Base-by-base conservation (phyloP, 2,888 invertebrate genomes). In the Gandaritis pyraliata region DNA sequence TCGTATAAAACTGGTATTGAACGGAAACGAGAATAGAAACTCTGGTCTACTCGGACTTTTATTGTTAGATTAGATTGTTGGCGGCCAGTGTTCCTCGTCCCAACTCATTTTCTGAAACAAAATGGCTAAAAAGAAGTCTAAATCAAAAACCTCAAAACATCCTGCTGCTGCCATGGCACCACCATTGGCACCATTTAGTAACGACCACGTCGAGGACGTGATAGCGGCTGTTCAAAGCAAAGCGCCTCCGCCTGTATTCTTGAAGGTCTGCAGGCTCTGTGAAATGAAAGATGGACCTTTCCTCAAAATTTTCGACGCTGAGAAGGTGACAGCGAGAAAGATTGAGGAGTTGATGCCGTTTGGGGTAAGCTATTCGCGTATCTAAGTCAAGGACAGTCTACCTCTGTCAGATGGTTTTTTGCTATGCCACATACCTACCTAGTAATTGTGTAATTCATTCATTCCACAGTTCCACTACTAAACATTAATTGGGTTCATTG, bases 271-370 rank as follows among this genome's bases (percentile, higher is more conserved):
- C 72, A 78, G 93, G 57, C 76, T 93, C 1, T 93, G 93, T 66
- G 93, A 89, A 71, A 72, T 83, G 43, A 90, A 88, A 77, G 89
- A 90, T 76, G 93, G 93, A 0, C 93, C 93, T 1, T 93, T 92
- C 64, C 80, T 91, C 8, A 88, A 92, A 62, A 92, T 93, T 63
- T 93, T 92, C 65, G 90, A 88, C 48, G 76, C 84, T 41, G 92
- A 89, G 54, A 87, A 85, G 71, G 69, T 82, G 12, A 87, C 84
- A n/a, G 85, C 89, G 0, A 89, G 83, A 70, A 92, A 90, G 76
- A 89, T 93, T 62, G 86, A 90, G 36, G 83, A 86, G 33, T 65
- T 92, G 50, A 82, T 93, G 86, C 91, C 92, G 36, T 91, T 93
- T 76, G 80, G 66, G 80, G 93, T 93, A 76, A 86, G 87, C 63